phyloP scores from a whole-genome alignment of 1,140 invertebrate genomes.

The Heliconius hewitsoni region DNA sequence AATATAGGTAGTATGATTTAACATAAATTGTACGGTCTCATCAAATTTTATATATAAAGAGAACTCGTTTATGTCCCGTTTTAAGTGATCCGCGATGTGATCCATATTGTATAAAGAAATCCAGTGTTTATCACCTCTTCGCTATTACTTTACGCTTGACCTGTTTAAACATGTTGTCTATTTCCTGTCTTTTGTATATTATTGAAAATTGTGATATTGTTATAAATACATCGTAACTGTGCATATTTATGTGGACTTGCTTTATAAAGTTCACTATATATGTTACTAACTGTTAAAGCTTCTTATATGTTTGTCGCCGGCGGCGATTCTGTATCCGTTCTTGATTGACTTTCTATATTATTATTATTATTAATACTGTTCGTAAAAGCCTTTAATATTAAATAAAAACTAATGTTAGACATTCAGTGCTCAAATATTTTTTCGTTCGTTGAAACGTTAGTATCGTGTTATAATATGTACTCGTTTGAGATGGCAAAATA shows the following conservation, averaged over 20 bases:
- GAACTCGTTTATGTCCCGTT: slow-evolving; percentile 56
- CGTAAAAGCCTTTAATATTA: slow-evolving; percentile 46
- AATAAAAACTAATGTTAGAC: slow-evolving; percentile 42
- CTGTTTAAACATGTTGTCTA: slow-evolving; percentile 72
- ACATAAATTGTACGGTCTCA: slow-evolving; percentile 51
- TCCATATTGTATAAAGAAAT: slow-evolving; percentile 63
- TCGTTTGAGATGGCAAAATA: slow-evolving; percentile 39
- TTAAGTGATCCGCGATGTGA: slow-evolving; percentile 57
- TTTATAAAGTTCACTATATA: slow-evolving; percentile 55
- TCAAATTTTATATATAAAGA: slow-evolving; percentile 55
- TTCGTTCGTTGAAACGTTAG: slow-evolving; percentile 40
- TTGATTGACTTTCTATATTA: slow-evolving; percentile 42
- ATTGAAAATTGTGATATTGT: slow-evolving; percentile 81
- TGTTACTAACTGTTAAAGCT: slow-evolving; percentile 59
- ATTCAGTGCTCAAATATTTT: slow-evolving; percentile 62
- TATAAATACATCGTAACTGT: slow-evolving; percentile 70
- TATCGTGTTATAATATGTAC: slow-evolving; percentile 38
- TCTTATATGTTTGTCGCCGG: slow-evolving; percentile 40
- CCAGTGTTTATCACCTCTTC: slow-evolving; percentile 62
- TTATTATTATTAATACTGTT: slow-evolving; percentile 44
- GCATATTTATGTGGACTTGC: slow-evolving; percentile 65
- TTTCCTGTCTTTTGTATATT: slow-evolving; percentile 77
- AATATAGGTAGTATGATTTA: slow-evolving; percentile 56
- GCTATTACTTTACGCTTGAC: slow-evolving; percentile 75
- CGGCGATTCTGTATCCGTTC: slow-evolving; percentile 38